phyloP scores from a whole-genome alignment of 2,888 invertebrate species.

The Psylliodes chrysocephalus region DNA sequence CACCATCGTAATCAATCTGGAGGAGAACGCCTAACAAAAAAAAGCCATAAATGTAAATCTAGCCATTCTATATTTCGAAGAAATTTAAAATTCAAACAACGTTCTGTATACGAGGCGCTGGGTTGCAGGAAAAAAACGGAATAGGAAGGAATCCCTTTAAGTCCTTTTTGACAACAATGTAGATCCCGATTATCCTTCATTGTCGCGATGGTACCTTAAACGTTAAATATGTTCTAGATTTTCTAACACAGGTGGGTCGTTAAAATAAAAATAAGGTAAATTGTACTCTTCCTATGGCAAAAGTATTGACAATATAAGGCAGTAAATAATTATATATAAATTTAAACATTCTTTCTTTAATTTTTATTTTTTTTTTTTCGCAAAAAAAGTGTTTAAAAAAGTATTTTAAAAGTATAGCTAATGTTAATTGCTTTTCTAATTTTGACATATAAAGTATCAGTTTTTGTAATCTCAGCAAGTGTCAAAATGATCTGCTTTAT shows the following conservation, averaged over 20 bases:
- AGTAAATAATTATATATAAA: too few relatives aligned
- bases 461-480: too few relatives aligned
- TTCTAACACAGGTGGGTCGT: background rate
- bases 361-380: too few relatives aligned
- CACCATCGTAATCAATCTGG: slow-evolving; percentile 32
- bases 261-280: too few relatives aligned
- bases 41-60: slow-evolving; percentile 32
- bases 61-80: slow-evolving; percentile 17
- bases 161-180: slow-evolving; percentile 41
- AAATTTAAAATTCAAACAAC: slow-evolving; percentile 36
- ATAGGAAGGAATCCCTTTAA: slow-evolving; percentile 39
- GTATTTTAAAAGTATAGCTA: too few relatives aligned
- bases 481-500: too few relatives aligned
- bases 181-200: slow-evolving; percentile 44
- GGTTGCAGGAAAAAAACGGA: slow-evolving; percentile 14
- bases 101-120: slow-evolving; percentile 11
- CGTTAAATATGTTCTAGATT: background rate
- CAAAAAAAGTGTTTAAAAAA: too few relatives aligned
- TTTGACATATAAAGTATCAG: too few relatives aligned
- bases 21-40: slow-evolving; percentile 24
- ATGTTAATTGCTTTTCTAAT: too few relatives aligned
- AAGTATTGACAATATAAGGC: too few relatives aligned
- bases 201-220: slow-evolving; percentile 27
- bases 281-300: too few relatives aligned
- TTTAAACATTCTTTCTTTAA: too few relatives aligned